Base-by-base conservation (phyloP, 2,113 vertebrate species). In the Burhinus bistriatus region DNA sequence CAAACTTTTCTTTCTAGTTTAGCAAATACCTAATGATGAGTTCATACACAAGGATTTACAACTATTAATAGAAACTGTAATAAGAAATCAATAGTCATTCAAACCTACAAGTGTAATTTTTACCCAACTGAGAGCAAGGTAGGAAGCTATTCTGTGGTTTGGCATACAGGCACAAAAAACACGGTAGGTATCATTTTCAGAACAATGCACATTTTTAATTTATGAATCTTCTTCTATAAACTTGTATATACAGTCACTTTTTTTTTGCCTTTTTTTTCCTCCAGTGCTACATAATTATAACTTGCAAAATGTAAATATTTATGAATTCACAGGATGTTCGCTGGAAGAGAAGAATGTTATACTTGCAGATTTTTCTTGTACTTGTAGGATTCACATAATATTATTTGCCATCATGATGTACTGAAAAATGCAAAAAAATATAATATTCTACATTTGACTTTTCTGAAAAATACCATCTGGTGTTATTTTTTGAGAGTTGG, bases 271-370 rank as follows among this genome's bases (percentile, higher is more conserved):
- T 82, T 96, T 96, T 95, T 58, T 49, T 19, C 27, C 89, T 96
- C 87, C 84, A 97, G 93, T 97, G 97, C 97, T 98, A 98, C 97
- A 98, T 98, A 98, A 98, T 98, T 98, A 98, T 98, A 98, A 98
- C 97, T 98, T 98, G 97, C 96, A 98, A 98, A 97, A 97, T 97
- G 98, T 98, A 98, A 98, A 98, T 98, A 98, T 98, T 98, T 98
- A 98, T 98, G 98, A 98, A 98, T 98, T 98, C 98, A 98, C 97
- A 98, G 98, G 97, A 98, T 98, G 97, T 98, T 98, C 62, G 2
- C 97, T 98, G 96, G 97, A 96, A 98, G 95, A 98, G 96, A 98
- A 96, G 95, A 98, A 97, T 97, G 97, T 98, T 98, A 98, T 97
- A 97, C 98, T 98, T 98, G 97, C 97, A 98, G 97, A 98, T 98